Evolutionary conservation across 1,140 invertebrate genomes (phyloP), one percentile per base, ranked within the genome.

Genomic region (Lasaia peninsularis): DNA sequence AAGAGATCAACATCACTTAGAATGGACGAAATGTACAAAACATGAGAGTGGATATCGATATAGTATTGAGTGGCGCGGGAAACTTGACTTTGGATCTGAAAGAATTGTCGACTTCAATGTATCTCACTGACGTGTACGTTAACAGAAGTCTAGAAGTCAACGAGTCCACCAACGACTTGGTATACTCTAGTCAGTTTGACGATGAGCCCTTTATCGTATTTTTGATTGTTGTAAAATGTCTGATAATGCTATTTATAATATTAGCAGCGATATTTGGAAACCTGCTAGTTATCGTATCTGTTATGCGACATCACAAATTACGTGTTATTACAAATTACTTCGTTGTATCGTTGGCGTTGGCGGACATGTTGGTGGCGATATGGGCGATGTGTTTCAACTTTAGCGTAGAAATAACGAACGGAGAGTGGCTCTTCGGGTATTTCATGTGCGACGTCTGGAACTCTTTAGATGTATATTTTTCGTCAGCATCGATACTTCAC

Each of bases 381-480:
- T 94, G 96, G 90, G 96, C 95, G 0, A 97, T 97, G 97, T 96
- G 96, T 49, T 98, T 98, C 86, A 98, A 98, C 91, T 96, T 97
- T 60, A 95, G 94, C 83, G 94, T 97, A 9, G 94, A 96, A 73
- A 89, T 96, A 16, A 94, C 93, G 31, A 94, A 92, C n/a, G 94
- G 94, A 12, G 90, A 91, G 58, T 99, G 97, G 97, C 82, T 97
- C 14, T 98, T 98, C 77, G 96, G 96, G 0, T 93, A 95, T 70
- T 93, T 96, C 62, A 96, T 98, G 94, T 99, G 97, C 84, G 96
- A 98, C 82, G 93, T 98, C 8, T 98, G 96, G 95, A 98, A 98
- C 79, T 96, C 96, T 0, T 92, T 98, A 64, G 98, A 98, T 85
- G 98, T 99, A 0, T 96, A 98, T 73, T 98, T 98, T 82, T 97